phyloP scores from a whole-genome alignment of 2,113 vertebrate species.

The Mormoops blainvillei region DNA sequence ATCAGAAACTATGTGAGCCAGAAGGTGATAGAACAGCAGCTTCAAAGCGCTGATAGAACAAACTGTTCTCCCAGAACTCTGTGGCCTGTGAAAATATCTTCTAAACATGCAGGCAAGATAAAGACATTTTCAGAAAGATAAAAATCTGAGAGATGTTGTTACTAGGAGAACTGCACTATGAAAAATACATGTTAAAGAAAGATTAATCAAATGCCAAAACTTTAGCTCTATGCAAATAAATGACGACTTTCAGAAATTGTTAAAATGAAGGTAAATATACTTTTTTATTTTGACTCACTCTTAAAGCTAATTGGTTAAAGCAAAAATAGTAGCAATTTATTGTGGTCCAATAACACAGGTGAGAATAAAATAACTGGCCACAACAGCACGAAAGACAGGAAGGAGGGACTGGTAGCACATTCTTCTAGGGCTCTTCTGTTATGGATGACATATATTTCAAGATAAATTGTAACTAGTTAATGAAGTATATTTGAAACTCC shows the following conservation, averaged over 20 bases:
- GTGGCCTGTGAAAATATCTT: background rate
- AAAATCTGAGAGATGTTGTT: background rate
- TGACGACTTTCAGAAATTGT: background rate
- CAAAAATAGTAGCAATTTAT: background rate
- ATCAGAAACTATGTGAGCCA: background rate
- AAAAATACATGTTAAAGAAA: background rate
- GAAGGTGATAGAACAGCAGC: too few relatives aligned
- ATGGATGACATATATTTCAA: rapidly evolving
- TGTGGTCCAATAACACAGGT: too few relatives aligned
- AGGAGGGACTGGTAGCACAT: rapidly evolving
- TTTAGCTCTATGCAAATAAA: background rate
- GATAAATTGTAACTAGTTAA: background rate
- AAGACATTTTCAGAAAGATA: background rate
- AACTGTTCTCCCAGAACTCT: background rate
- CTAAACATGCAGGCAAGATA: background rate
- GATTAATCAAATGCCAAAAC: background rate
- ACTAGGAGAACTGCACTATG: too few relatives aligned
- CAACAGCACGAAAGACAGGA: rapidly evolving
- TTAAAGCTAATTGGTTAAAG: background rate
- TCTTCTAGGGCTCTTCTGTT: rapidly evolving
- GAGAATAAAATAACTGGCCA: background rate
- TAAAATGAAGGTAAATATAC: background rate
- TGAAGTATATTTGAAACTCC: background rate
- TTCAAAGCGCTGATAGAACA: background rate
- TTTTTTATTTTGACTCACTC: background rate